These are phyloP conservation scores for Acanthochromis polyacanthus DNA, from an alignment of 2,113 vertebrate genomes.

Conservation along the genomic window DNA sequence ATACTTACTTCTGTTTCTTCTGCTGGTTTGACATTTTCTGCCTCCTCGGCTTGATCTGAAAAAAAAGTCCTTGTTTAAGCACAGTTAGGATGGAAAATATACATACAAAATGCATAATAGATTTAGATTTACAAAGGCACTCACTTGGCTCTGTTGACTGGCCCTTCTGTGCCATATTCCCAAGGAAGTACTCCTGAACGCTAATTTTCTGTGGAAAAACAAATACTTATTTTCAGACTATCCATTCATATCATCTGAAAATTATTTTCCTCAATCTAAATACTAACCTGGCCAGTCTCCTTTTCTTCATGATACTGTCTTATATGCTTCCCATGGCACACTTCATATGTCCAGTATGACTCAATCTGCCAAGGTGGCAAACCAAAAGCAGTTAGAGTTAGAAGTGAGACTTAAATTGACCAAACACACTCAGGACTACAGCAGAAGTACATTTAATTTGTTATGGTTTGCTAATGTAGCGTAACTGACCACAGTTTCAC, in stretches of 20 bases:
- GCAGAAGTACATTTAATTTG: not conserved
- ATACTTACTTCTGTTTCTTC: slow-evolving; percentile 73
- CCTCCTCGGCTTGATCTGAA: slow-evolving; percentile 69
- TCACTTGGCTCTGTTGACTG: slow-evolving; percentile 86
- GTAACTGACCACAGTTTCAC: slow-evolving; percentile 12
- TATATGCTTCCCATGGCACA: slow-evolving; percentile 97
- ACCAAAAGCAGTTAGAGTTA: not conserved
- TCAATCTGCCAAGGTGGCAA: slow-evolving; percentile 89
- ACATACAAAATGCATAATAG: not conserved
- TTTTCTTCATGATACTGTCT: slow-evolving; percentile 99
- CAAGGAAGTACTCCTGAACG: slow-evolving; percentile 97
- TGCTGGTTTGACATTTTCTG: slow-evolving; percentile 57
- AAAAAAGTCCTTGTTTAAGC: not conserved
- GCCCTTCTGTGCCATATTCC: slow-evolving; percentile 87
- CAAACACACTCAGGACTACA: not conserved
- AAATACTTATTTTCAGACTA: not conserved
- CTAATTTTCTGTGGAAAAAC: slow-evolving; percentile 89
- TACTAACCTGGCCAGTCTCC: slow-evolving; percentile 94
- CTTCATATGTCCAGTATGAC: slow-evolving; percentile 98
- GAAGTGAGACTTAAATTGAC: not conserved
- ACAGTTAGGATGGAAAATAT: not conserved
- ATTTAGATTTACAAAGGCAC: slow-evolving; percentile 41
- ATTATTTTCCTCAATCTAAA: slow-evolving; percentile 17
- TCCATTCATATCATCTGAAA: slow-evolving; percentile 5
- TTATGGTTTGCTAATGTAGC: slow-evolving; percentile 23